Base-by-base conservation (phyloP, 1,140 invertebrate species). In the Ceratina japonica region DNA sequence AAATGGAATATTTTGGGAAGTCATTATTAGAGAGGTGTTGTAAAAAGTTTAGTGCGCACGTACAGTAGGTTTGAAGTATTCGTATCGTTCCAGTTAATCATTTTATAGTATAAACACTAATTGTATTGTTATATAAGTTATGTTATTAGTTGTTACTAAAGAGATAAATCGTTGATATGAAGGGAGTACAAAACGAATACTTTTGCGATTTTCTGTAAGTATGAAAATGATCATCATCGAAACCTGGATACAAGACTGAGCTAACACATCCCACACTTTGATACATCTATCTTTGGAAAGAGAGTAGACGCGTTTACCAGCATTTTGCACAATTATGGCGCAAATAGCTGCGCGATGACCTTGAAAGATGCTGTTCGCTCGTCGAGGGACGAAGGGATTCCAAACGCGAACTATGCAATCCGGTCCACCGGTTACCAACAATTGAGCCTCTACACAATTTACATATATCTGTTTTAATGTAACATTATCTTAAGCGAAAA, bases 341-440 rank as follows among this genome's bases (percentile, higher is more conserved):
- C 94, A 93, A 81, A 97, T 94, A 27, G 94, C 94, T 1, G 95
- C 94, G 80, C 94, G 94, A 90, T 97, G 96, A 13, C 96, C 96
- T 20, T 92, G 90, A 8, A 97, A 91, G 10, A 94, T 90, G 3
- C 93, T 93, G 52, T 92, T 94, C 1, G 95, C 93, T 84, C 95
- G 94, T 27, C 90, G 89, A 2, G 95, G 93, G 20, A 96, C 94
- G 89, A 96, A 96, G 0, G 95, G 94, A 89, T 96, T 96, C 96
- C 96, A 97, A 22, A 96, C 87, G 15, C 95, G 93, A 1, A 97
- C 93, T 59, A 94, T 87, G 85, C 95, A 95, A 89, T 97, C 96
- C 0, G 94, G 93, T 59, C 96, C 95, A 8, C 96, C 96, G 5
- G 96, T 96, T 63, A 94, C 94, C 49, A 96, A 83, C 59, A 94